phyloP scores from a whole-genome alignment of 2,113 vertebrate species.

The Turnix velox region DNA sequence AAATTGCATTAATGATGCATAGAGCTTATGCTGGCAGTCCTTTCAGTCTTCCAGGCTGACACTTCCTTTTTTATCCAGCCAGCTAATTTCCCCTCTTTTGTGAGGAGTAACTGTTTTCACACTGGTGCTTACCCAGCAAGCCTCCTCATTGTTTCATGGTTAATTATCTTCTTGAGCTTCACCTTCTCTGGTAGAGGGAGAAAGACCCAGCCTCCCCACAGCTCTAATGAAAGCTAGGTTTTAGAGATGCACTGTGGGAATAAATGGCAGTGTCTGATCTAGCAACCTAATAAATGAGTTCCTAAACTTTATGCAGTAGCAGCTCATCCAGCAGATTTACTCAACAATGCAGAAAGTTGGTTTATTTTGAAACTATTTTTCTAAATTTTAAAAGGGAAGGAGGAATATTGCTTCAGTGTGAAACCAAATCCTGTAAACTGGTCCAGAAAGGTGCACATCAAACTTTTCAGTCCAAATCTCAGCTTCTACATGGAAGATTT shows the following conservation, averaged over 20 bases:
- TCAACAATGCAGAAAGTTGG: constrained; percentile 39
- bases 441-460: background rate
- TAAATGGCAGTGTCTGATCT: constrained; percentile 69
- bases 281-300: constrained; percentile 71
- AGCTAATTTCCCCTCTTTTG: constrained; percentile 84
- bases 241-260: constrained; percentile 70
- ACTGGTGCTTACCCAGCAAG: constrained; percentile 80
- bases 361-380: background rate
- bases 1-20: constrained; percentile 76
- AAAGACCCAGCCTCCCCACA: constrained; percentile 55
- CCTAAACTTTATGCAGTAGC: constrained; percentile 73
- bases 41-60: constrained; percentile 79
- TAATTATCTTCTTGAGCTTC: constrained; percentile 80
- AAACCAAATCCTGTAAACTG: background rate
- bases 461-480: background rate
- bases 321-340: constrained; percentile 55
- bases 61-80: constrained; percentile 79
- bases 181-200: constrained; percentile 68
- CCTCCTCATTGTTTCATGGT: constrained; percentile 78
- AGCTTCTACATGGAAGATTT: background rate
- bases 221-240: constrained; percentile 70
- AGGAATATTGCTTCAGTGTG: background rate
- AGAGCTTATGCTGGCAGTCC: constrained; percentile 73
- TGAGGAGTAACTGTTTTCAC: constrained; percentile 83
- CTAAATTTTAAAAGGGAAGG: background rate